Evolutionary conservation across 2,113 vertebrate genomes (phyloP).

Genomic region (Mormyrus lacerda): DNA sequence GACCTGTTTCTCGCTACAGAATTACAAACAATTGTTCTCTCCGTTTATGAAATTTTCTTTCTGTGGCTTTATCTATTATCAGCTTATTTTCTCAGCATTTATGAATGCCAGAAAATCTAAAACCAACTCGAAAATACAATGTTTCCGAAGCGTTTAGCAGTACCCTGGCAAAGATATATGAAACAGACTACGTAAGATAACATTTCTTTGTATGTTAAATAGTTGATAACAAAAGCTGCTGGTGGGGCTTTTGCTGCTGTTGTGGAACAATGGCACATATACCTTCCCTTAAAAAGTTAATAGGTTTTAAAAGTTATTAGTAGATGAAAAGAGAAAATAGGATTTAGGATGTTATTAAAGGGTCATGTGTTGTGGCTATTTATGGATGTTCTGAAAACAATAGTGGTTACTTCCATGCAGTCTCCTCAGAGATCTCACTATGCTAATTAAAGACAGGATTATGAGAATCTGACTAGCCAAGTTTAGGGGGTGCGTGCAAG

Average conservation of each 20-base stretch:
- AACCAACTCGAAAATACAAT: not conserved
- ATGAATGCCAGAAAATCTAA: not conserved
- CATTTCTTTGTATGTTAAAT: not conserved
- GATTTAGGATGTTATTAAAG: constrained; percentile 16
- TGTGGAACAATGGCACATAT: not conserved
- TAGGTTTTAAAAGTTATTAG: not conserved
- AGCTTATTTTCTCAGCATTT: not conserved
- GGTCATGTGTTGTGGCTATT: constrained; percentile 20
- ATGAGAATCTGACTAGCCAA: not conserved
- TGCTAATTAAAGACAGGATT: not conserved
- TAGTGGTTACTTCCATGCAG: constrained; percentile 4
- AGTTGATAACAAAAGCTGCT: not conserved
- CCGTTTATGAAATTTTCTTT: not conserved
- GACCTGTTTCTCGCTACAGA: not conserved
- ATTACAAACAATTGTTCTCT: not conserved
- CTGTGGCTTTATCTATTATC: not conserved
- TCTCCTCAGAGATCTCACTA: not conserved
- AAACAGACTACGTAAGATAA: not conserved
- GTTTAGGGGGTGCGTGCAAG: not conserved
- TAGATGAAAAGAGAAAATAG: constrained; percentile 2
- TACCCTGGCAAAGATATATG: not conserved
- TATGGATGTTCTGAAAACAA: constrained; percentile 12
- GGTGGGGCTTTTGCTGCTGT: not conserved
- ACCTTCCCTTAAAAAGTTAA: not conserved
- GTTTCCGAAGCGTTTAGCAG: not conserved